Conservation (phyloP, 2,113 vertebrate species). For the Fregetta grallaria region DNA sequence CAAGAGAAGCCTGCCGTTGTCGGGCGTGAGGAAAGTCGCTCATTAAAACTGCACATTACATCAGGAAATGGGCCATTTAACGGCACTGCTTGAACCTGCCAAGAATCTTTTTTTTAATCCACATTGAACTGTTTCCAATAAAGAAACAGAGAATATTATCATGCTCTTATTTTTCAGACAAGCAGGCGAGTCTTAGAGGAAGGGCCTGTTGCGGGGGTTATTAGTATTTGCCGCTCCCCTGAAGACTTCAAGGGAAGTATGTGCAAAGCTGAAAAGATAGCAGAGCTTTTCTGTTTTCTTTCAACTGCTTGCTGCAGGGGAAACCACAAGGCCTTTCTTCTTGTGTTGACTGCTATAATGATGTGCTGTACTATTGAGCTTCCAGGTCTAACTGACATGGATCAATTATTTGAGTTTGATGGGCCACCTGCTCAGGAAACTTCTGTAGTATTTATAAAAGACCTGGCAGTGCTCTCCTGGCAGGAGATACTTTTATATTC, state of each 20-base stretch:
- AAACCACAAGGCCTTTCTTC: constrained; percentile 42
- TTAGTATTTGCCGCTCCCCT: neutral
- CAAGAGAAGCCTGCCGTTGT: rapidly evolving
- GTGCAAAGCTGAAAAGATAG: constrained; percentile 9
- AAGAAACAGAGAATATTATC: neutral
- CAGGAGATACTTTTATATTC: neutral
- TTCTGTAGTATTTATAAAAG: constrained; percentile 33
- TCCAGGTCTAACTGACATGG: constrained; percentile 9
- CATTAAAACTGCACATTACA: neutral
- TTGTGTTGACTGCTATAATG: constrained; percentile 45
- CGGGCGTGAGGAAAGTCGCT: neutral
- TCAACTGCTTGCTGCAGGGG: constrained; percentile 27
- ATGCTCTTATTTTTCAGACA: neutral
- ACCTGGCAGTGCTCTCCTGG: neutral
- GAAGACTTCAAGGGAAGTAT: neutral
- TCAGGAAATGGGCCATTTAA: neutral
- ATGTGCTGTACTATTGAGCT: constrained; percentile 45
- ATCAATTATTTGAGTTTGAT: constrained; percentile 55
- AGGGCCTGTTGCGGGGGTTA: neutral
- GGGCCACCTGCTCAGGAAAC: constrained; percentile 27
- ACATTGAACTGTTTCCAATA: neutral
- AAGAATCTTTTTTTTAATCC: neutral
- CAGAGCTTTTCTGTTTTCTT: constrained; percentile 10
- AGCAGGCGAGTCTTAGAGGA: neutral
- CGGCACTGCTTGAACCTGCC: neutral